A percentile compares a stretch with the other conserved stretches of the same genome.
phyloP scores from a whole-genome alignment of 2,888 invertebrate genomes.

The Elegia similella region DNA sequence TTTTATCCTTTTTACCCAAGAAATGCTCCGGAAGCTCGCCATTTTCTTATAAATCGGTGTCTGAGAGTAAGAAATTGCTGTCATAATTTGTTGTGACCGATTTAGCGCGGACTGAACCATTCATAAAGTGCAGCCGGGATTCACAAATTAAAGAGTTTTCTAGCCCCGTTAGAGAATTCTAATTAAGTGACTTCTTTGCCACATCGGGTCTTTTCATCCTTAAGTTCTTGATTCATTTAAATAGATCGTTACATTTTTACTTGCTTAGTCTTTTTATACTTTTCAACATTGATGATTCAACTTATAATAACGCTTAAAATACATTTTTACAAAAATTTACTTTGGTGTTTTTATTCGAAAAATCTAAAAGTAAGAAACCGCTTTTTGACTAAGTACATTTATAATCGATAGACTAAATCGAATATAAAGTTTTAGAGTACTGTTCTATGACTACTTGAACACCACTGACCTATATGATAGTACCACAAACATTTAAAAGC shows the following conservation, averaged over 20 bases:
- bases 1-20: too few species aligned
- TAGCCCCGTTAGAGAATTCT: conserved; percentile 12
- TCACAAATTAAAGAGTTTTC: conserved; percentile 8
- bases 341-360: too few species aligned
- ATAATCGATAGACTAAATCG: too few species aligned
- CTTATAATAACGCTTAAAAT: too few species aligned
- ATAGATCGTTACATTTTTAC: conserved; percentile 2
- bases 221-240: conserved; percentile 9
- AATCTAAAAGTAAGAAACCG: too few species aligned
- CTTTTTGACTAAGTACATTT: too few species aligned
- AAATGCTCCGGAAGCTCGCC: background rate
- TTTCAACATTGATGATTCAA: too few species aligned
- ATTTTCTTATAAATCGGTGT: background rate
- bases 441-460: too few species aligned
- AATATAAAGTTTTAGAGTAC: too few species aligned
- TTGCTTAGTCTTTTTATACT: background rate
- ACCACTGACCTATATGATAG: too few species aligned
- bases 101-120: conserved; percentile 1
- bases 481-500: too few species aligned
- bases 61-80: background rate
- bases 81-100: conserved; percentile 8
- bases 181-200: conserved; percentile 10
- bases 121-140: background rate
- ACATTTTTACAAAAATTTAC: too few species aligned
- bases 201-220: conserved; percentile 4